Evolutionary conservation across 2,113 vertebrate species (phyloP).

Genomic region (Cryptomyrus ogoouensis): DNA sequence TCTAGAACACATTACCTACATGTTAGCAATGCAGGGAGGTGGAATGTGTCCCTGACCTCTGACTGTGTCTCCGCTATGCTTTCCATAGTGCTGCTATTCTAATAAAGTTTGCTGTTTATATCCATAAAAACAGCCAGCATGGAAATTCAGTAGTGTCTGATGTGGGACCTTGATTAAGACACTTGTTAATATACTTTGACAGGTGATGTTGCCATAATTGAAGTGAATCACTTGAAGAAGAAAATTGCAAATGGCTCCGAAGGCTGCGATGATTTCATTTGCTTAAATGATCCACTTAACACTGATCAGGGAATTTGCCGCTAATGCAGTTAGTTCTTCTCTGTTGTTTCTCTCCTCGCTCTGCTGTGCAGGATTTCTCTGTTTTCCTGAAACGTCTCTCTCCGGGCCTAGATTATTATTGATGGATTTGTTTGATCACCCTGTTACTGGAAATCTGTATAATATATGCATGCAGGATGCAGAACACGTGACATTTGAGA

Average conservation of each 20-base stretch:
- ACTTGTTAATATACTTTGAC: slow-evolving; percentile 26
- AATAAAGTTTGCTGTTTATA: background rate
- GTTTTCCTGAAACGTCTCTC: background rate
- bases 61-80: background rate
- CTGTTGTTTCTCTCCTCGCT: slow-evolving; percentile 17
- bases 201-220: slow-evolving; percentile 32
- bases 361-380: background rate
- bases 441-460: background rate
- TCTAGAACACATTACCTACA: background rate
- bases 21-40: background rate
- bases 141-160: slow-evolving; percentile 8
- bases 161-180: slow-evolving; percentile 29
- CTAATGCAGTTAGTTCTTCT: slow-evolving; percentile 33
- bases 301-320: slow-evolving; percentile 32
- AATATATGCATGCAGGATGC: background rate
- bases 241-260: slow-evolving; percentile 27
- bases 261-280: slow-evolving; percentile 40
- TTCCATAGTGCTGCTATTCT: background rate
- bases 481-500: background rate
- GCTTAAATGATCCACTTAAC: slow-evolving; percentile 42
- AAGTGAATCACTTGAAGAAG: slow-evolving; percentile 23
- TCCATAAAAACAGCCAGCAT: background rate
- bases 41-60: background rate
- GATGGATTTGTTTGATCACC: background rate
- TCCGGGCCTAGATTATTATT: slow-evolving; percentile 11